phyloP scores from a whole-genome alignment of 2,113 vertebrate genomes.

The Pluvialis apricaria region DNA sequence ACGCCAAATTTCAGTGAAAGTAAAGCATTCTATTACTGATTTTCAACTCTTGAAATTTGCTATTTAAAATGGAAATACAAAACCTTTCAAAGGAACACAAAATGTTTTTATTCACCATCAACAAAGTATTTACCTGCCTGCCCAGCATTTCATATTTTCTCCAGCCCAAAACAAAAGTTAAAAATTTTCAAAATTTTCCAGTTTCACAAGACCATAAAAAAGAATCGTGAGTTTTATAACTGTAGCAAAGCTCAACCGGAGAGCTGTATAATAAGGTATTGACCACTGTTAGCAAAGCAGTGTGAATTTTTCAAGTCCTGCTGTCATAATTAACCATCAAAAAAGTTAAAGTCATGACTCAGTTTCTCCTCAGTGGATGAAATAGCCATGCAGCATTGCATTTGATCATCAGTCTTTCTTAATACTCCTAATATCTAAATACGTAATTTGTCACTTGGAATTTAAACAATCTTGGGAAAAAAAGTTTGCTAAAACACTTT shows the following conservation, averaged over 20 bases:
- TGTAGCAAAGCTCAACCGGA: background rate
- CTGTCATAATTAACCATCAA: background rate
- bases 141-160: background rate
- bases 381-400: background rate
- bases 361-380: background rate
- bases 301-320: background rate
- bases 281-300: background rate
- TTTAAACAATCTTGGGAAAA: background rate
- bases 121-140: background rate
- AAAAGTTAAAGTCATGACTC: background rate
- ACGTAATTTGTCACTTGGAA: background rate
- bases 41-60: constrained; percentile 39
- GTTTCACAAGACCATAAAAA: background rate
- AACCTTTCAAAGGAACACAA: background rate
- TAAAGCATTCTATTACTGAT: background rate
- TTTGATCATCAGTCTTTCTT: background rate
- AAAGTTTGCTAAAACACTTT: background rate
- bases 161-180: background rate
- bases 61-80: constrained; percentile 45
- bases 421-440: background rate
- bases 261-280: background rate
- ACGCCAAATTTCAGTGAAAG: constrained; percentile 19
- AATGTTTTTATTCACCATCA: background rate
- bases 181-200: background rate
- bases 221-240: background rate